Base-by-base conservation (phyloP, 1,140 invertebrate species). In the Heterodera carotae region DNA sequence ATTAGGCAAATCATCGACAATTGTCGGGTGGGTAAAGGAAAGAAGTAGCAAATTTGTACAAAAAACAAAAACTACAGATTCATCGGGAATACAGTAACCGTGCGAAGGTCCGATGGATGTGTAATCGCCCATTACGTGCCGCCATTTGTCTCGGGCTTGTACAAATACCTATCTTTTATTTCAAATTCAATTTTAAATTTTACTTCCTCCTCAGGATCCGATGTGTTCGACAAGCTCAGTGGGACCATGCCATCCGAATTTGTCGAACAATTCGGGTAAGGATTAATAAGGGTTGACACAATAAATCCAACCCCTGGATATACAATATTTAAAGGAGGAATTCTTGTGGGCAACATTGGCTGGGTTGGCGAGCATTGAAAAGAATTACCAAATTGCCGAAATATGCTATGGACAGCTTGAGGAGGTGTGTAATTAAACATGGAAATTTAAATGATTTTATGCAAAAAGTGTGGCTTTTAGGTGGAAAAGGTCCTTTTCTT, bases 401-500 rank as follows among this genome's bases (percentile, higher is more conserved):
- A 92, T 96, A 86, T 93, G 94, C 12, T 98, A 95, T 89, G 93
- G 94, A n/a, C 92, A 94, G 31, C 93, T 97, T 74, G 91, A 92
- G 79, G 92, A 94, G 85, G 90, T 91, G 76, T n/a, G n/a, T n/a
- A n/a, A n/a, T n/a, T n/a, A n/a, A n/a, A n/a, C n/a, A n/a, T n/a
- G n/a, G n/a, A n/a, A n/a, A n/a, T n/a, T 36, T 69, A 33, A 67
- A 67, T 18, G 15, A 34, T 33, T 12, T 4, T 70, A n/a, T 70
- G 25, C n/a, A 3, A 39, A 74, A 69, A 56, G 33, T 18, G 29
- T 29, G 25, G 15, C n/a, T 53, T 33, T 75, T 74, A 90, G 90
- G 92, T 92, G 66, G 94, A 97, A 84, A 96, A 96, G 91, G 94
- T 97, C 0, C 91, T 92, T 82, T 95, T 94, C 86, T 92, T 97